A percentile compares a stretch with the other conserved stretches of the same genome.
phyloP scores from a whole-genome alignment of 2,113 vertebrate species.

The Fukomys damarensis region DNA sequence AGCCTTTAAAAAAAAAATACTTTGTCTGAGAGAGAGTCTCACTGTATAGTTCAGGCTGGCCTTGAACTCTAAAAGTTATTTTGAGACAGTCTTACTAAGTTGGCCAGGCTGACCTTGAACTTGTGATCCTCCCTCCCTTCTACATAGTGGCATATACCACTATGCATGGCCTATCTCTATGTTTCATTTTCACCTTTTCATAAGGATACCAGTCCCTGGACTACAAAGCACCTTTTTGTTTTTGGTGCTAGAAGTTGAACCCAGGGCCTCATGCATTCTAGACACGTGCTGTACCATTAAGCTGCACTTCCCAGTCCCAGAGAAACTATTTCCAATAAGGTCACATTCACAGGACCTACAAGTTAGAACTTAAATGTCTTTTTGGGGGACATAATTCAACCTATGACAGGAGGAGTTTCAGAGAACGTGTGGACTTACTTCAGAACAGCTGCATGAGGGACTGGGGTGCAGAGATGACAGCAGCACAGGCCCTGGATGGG shows the following conservation, averaged over 20 bases:
- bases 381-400: neutral
- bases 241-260: neutral
- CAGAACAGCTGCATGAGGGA: too few species aligned
- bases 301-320: neutral
- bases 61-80: too few species aligned
- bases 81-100: too few species aligned
- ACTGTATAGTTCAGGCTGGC: too few species aligned
- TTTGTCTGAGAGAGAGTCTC: too few species aligned
- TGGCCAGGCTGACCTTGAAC: neutral
- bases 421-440: neutral
- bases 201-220: too few species aligned
- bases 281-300: neutral
- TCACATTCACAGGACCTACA: neutral
- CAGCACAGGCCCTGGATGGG: neutral
- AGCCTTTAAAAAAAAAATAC: too few species aligned
- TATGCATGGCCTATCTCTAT: neutral
- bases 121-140: neutral
- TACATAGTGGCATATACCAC: neutral
- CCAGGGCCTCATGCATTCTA: neutral
- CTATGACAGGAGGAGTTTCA: neutral
- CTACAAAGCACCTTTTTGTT: neutral
- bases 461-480: neutral
- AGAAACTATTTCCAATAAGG: neutral
- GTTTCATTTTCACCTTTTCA: neutral
- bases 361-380: neutral